phyloP scores from a whole-genome alignment of 92 coral and sea anemone species.

The Muricea muricata region DNA sequence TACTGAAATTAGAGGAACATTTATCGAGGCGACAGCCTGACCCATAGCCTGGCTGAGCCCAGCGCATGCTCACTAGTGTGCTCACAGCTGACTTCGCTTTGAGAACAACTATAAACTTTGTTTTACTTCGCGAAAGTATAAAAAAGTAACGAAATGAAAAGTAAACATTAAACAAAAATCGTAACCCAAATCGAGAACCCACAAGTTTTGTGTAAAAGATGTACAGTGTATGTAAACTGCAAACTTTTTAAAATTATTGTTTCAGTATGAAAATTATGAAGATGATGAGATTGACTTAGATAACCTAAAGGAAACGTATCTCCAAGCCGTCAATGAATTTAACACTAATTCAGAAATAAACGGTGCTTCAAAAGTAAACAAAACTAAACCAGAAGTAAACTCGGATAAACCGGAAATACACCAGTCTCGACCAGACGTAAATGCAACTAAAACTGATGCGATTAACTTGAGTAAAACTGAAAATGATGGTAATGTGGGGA shows the following conservation, averaged over 20 bases:
- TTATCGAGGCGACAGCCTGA: too few relatives aligned
- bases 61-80: too few relatives aligned
- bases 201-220: too few relatives aligned
- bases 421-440: not conserved
- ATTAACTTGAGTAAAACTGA: not conserved
- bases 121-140: too few relatives aligned
- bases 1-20: too few relatives aligned
- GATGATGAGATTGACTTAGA: conserved; percentile 11
- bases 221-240: too few relatives aligned
- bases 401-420: not conserved
- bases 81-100: too few relatives aligned
- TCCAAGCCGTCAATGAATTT: conserved; percentile 19
- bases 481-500: not conserved
- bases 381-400: not conserved
- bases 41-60: too few relatives aligned
- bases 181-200: too few relatives aligned
- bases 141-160: too few relatives aligned
- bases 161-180: too few relatives aligned
- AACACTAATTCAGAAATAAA: not conserved
- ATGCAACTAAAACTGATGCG: not conserved
- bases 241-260: conserved; percentile 7
- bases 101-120: too few relatives aligned
- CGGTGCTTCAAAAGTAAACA: not conserved
- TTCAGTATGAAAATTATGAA: conserved; percentile 24
- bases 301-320: conserved; percentile 8